Base-by-base conservation (phyloP, 2,888 invertebrate species). In the Drosophila prolongata region DNA sequence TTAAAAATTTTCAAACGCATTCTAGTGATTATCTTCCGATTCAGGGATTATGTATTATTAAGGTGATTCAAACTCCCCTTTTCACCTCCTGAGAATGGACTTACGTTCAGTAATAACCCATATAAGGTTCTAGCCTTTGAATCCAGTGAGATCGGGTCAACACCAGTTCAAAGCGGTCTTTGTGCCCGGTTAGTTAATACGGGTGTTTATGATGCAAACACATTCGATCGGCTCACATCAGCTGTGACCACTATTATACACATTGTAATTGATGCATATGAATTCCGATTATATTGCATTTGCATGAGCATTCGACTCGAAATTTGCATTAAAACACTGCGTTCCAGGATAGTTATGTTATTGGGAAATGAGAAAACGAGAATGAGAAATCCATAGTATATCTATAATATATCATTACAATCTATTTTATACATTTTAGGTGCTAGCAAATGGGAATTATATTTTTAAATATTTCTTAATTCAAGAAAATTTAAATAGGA, bases 131-230 rank as follows among this genome's bases (percentile, higher is more conserved):
- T 14, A 3, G 30, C 9, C 47, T 6, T 44, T 14, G 27, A 67
- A 64, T 43, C 69, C 34, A 60, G 66, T 65, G 60, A 47, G 65
- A 77, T 77, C 83, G 68, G 80, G 82, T 80, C 75, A 76, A 59
- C 70, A 85, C 75, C 69, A 76, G 82, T 77, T 80, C 35, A 58
- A 74, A 71, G 69, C 76, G 70, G 62, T 62, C 53, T 75, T 65
- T 42, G 55, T 34, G n/a, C 55, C 37, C 47, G 50, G 65, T 65
- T 77, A 80, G 68, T 66, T 83, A 52, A 67, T 58, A 68, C 14
- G 19, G 34, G 30, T 27, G 24, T 66, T 71, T 77, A 69, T 75
- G 68, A 80, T 77, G 72, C 57, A 78, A 80, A 59, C 76, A 74
- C 34, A 55, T 42, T 52, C 44, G 46, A 60, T 52, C 60, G 49